Conservation (phyloP, 2,888 invertebrate genomes). For the Alloscopus bannaensis region DNA sequence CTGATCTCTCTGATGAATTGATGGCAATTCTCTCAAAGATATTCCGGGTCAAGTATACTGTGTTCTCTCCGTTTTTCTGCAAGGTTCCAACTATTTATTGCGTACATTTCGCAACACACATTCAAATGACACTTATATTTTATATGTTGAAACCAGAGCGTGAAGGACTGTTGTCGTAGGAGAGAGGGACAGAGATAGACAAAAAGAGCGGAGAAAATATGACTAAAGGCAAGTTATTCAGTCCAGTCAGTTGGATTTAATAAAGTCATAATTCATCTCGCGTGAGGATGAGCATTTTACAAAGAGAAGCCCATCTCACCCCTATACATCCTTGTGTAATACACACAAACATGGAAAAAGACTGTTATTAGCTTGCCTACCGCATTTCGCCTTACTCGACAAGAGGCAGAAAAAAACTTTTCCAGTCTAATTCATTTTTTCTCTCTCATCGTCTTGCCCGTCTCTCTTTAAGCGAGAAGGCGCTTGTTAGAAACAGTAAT, state of each 20-base stretch:
- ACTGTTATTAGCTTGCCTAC: slow-evolving; percentile 59
- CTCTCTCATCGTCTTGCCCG: no score
- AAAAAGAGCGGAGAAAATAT: no score
- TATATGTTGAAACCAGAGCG: no score
- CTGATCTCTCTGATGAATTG: slow-evolving; percentile 28
- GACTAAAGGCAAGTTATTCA: no score
- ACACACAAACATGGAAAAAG: slow-evolving; percentile 33
- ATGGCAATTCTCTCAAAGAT: slow-evolving; percentile 1
- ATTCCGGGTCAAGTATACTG: no score
- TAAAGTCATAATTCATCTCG: slow-evolving; percentile 59
- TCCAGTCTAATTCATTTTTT: slow-evolving; percentile 8
- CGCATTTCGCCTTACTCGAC: slow-evolving; percentile 66
- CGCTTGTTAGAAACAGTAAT: no score
- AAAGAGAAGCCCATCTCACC: not conserved
- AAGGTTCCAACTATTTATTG: slow-evolving; percentile 31
- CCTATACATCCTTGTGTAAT: slow-evolving; percentile 12
- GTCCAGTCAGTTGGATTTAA: slow-evolving; percentile 40
- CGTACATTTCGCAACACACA: slow-evolving; percentile 23
- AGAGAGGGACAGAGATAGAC: no score
- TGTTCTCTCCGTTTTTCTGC: no score
- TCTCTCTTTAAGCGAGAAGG: slow-evolving; percentile 3
- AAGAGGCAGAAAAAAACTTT: no score
- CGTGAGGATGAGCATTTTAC: slow-evolving; percentile 35
- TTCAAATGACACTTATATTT: no score
- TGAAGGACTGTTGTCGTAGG: no score